Evolutionary conservation across 2,113 vertebrate genomes (phyloP).

Genomic region (Zapus hudsonius): DNA sequence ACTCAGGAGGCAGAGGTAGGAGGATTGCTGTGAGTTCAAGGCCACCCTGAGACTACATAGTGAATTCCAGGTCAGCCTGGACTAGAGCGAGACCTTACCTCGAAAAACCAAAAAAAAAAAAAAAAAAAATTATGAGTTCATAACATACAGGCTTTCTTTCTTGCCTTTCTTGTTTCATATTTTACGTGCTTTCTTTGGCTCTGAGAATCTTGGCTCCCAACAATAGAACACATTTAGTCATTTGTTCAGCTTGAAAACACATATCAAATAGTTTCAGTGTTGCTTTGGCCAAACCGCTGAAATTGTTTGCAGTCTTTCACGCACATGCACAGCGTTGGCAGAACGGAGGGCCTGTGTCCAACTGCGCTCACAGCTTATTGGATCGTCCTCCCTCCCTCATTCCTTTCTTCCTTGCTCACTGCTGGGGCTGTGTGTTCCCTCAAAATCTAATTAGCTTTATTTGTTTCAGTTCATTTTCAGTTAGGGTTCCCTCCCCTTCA

Average conservation of each 20-base stretch:
- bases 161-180: not conserved
- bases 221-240: not conserved
- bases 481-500: not conserved
- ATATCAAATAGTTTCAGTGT: constrained; percentile 6
- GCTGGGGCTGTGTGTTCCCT: not conserved
- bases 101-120: no score
- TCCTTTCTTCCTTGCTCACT: not conserved
- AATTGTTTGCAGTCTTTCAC: not conserved
- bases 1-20: no score
- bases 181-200: not conserved
- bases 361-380: not conserved
- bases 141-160: not conserved
- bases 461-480: constrained; percentile 40
- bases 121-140: not conserved
- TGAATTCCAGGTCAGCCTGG: no score
- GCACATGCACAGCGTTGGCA: not conserved
- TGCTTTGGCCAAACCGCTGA: not conserved
- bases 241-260: not conserved
- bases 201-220: not conserved
- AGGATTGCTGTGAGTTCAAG: no score
- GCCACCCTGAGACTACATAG: no score
- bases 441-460: constrained; percentile 43
- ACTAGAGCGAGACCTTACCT: no score
- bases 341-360: not conserved
- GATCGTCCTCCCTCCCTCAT: not conserved